Base-by-base conservation (phyloP, 1,140 invertebrate genomes). In the Drosophila nasuta region DNA sequence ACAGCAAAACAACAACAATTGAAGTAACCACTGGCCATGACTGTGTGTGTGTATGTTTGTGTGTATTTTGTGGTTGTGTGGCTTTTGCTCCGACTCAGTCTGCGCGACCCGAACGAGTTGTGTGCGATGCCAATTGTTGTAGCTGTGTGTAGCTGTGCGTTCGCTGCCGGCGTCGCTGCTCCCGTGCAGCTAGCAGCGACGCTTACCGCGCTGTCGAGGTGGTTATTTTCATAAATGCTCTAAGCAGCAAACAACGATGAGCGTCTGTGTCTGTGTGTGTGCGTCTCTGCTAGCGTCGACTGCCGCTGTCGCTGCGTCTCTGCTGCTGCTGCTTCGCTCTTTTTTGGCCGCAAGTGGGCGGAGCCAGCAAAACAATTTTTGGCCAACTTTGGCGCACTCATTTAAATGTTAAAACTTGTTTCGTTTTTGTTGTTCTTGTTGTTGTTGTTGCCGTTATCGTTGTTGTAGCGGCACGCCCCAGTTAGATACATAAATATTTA, bases 401-500 rank as follows among this genome's bases (percentile, higher is more conserved):
- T 83, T 91, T 80, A 88, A 89, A 80, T 77, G 69, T 59, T 73
- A 77, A 77, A 80, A 70, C 68, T 75, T 81, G 71, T 75, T 78
- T 33, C 25, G 48, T 63, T 77, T 25, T 64, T 69, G 62, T 51
- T 71, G 41, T 48, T 59, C 20, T 46, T 48, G 33, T 43, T 58
- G 52, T 62, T 72, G 68, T 17, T 60, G 46, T 51, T 57, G 65
- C n/a, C 63, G 63, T 49, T 69, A 28, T 64, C 74, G 63, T 59
- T 85, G 70, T 73, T 79, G 71, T 70, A 65, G 78, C 79, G 88
- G 83, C 88, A 91, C 89, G 89, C 89, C 89, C 89, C 89, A 91
- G 88, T 91, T 91, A 91, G 89, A 91, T 91, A 91, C 83, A 91
- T 75, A 91, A 91, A 91, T 91, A 91, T 91, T 91, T 89, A 81